These are phyloP conservation scores for Sphaerophoria taeniata DNA, from an alignment of 2,888 invertebrate species.

Conservation along the genomic window DNA sequence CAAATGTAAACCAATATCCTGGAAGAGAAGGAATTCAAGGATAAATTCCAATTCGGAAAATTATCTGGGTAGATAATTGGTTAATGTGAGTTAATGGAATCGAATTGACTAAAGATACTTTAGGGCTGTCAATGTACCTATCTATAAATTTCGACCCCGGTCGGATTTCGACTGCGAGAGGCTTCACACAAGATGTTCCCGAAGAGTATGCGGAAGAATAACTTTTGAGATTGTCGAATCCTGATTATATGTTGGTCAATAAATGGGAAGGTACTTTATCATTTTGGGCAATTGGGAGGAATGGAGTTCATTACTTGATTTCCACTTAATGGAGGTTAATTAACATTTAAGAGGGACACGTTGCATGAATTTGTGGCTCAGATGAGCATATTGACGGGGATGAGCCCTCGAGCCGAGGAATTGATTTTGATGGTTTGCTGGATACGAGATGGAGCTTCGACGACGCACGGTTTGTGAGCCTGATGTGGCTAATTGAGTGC, in stretches of 20 bases:
- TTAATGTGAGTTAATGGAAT: constrained; percentile 73
- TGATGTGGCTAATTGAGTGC: too few species aligned
- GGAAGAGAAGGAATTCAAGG: constrained; percentile 59
- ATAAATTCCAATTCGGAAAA: constrained; percentile 67
- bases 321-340: constrained; percentile 29
- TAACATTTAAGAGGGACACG: constrained; percentile 18
- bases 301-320: background rate
- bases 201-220: constrained; percentile 12
- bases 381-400: background rate
- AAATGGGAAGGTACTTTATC: constrained; percentile 21
- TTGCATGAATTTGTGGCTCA: constrained; percentile 20
- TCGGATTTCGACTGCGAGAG: background rate
- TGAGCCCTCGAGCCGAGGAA: background rate
- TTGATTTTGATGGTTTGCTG: background rate
- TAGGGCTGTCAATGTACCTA: background rate
- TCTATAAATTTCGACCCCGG: too few species aligned
- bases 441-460: too few species aligned
- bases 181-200: background rate
- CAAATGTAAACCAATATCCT: constrained; percentile 59
- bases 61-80: constrained; percentile 70
- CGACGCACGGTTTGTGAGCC: too few species aligned
- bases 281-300: background rate
- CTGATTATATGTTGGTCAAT: constrained; percentile 33
- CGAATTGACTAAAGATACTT: constrained; percentile 43
- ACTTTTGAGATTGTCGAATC: constrained; percentile 28